Evolutionary conservation across 2,797 vertebrate species (phyloP).

Genomic region (Erpetoichthys calabaricus): DNA sequence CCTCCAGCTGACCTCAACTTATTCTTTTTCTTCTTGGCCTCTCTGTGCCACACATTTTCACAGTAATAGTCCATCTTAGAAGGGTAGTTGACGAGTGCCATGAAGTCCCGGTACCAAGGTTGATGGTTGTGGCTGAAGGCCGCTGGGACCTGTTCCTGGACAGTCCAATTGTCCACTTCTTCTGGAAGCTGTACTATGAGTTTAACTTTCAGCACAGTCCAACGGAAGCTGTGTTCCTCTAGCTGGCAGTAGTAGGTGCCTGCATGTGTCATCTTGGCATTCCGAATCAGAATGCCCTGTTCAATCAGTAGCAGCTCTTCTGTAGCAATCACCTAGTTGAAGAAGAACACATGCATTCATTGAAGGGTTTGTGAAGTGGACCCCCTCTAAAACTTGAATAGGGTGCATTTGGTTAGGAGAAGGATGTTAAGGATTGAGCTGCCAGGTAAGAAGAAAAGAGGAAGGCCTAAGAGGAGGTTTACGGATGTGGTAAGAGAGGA

Average conservation of each 20-base stretch:
- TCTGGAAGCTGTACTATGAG: constrained; percentile 48
- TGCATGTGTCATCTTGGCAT: constrained; percentile 43
- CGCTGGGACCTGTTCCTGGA: constrained; percentile 14
- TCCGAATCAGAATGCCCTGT: constrained; percentile 53
- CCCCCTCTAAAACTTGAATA: no score
- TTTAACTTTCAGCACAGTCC: constrained; percentile 52
- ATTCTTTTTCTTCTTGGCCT: constrained; percentile 34
- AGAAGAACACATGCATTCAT: background rate
- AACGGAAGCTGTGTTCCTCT: constrained; percentile 62
- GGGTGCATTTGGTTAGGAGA: no score
- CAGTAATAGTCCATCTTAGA: constrained; percentile 50
- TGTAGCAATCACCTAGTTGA: constrained; percentile 41
- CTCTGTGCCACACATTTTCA: constrained; percentile 39
- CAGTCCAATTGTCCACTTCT: constrained; percentile 14
- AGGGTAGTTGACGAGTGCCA: constrained; percentile 41
- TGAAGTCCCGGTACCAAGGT: constrained; percentile 49
- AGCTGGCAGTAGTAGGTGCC: constrained; percentile 64
- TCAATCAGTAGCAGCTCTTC: constrained; percentile 59
- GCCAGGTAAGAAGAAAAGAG: no score
- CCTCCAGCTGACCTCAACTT: constrained; percentile 19
- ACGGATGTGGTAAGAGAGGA: no score
- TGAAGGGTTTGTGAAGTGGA: no score
- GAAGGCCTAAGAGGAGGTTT: no score
- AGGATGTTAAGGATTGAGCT: no score
- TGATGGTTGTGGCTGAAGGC: constrained; percentile 7